Base-by-base conservation (phyloP, 1,140 invertebrate species). In the Lycorma delicatula region DNA sequence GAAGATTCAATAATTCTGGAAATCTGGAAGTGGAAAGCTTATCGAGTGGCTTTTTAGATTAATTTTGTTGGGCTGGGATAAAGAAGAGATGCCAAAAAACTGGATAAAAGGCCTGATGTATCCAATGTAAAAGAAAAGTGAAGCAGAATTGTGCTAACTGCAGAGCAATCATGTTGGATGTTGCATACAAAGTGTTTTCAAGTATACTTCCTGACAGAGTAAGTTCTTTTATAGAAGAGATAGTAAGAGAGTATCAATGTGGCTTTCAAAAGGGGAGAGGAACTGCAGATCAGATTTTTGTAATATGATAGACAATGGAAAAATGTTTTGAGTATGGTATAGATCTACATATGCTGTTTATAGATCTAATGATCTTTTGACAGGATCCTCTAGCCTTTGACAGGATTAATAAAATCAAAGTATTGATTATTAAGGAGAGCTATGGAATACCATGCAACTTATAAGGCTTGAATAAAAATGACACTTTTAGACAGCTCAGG, bases 81-180 rank as follows among this genome's bases (percentile, higher is more conserved):
- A 58, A 27, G 58, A 66, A 48, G 60, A 56, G 16, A 51, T 64
- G 41, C 65, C 64, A 27, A 31, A 54, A 25, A 51, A 64, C n/a
- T 66, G 64, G 63, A 64, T 49, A 44, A 54, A 6, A 12, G 59
- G 50, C 51, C 60, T 36, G 12, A 41, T 4, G n/a, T 41, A 3
- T 12, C 38, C 38, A 5, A 41, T 41, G 3, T 12, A 41, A n/a
- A 67, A 67, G 41, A 68, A 68, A 57, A 60, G 64, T 16, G 63
- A 66, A 54, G 27, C 23, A 49, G 16, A 38, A 60, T 23, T 60
- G 60, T 27, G 31, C 28, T 7, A 67, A 68, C 44, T 66, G 67
- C 31, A 58, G 66, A 54, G 65, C 64, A n/a, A 63, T 63, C 18
- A 58, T 50, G 20, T 20, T 58, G 11, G 25, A 50, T 36, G 36